These are phyloP conservation scores for Myioborus miniatus DNA, from an alignment of 2,797 vertebrate species.

Conservation along the genomic window DNA sequence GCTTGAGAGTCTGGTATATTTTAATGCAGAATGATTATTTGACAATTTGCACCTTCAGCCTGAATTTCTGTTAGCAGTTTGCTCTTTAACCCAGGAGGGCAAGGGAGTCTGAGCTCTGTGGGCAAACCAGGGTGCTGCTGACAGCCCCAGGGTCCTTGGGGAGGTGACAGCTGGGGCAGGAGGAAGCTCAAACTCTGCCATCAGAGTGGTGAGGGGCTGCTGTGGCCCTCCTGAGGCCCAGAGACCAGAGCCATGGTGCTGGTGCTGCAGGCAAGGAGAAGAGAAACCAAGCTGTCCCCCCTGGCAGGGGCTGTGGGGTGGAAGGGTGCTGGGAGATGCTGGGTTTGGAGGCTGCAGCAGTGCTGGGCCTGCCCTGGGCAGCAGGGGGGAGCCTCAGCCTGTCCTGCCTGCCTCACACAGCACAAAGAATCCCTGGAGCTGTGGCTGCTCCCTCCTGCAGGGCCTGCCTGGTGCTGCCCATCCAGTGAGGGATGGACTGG, in stretches of 20 bases:
- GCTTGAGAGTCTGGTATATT: not conserved
- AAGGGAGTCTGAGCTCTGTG: not conserved
- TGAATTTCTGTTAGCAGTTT: not conserved
- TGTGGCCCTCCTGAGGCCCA: not conserved
- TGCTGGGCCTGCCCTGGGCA: not conserved
- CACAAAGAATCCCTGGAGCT: not conserved
- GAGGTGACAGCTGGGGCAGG: not conserved
- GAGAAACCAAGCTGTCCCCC: not conserved
- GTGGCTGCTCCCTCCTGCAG: not conserved
- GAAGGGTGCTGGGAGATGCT: not conserved
- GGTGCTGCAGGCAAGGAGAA: not conserved
- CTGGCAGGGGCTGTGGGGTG: not conserved
- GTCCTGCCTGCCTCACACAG: not conserved
- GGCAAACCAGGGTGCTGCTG: not conserved
- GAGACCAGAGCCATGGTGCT: not conserved
- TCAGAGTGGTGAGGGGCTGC: not conserved
- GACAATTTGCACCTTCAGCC: not conserved
- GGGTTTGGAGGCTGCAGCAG: not conserved
- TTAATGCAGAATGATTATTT: not conserved
- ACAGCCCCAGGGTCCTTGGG: not conserved
- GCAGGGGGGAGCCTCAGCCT: not conserved
- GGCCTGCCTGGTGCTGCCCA: not conserved
- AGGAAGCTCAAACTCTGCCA: not conserved
- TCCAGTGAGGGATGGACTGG: no score
- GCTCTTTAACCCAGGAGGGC: not conserved